A percentile compares a stretch with the other conserved stretches of the same genome.
Evolutionary conservation across 2,113 vertebrate species (phyloP).

Genomic region (Capricornis sumatraensis): DNA sequence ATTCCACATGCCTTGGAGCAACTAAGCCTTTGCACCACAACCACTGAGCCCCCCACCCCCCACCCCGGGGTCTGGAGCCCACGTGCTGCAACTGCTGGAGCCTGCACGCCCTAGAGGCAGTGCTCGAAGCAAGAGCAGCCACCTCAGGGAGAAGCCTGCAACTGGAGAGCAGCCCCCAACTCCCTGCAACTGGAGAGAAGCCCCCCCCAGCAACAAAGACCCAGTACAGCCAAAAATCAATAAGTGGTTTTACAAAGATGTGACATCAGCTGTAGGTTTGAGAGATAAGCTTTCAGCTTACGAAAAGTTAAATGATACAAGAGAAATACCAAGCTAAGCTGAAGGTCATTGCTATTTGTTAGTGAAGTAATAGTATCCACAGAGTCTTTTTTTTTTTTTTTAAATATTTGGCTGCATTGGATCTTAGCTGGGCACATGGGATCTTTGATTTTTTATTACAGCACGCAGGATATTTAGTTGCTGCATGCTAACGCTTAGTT

Average conservation of each 20-base stretch:
- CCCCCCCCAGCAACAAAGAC: neutral
- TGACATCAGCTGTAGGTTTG: neutral
- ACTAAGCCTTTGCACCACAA: neutral
- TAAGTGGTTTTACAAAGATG: neutral
- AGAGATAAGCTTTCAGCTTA: neutral
- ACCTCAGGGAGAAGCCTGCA: neutral
- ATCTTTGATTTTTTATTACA: neutral
- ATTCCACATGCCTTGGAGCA: neutral
- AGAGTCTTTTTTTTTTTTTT: neutral
- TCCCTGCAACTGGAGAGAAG: neutral
- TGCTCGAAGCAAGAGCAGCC: neutral
- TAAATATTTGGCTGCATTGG: neutral
- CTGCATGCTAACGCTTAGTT: neutral
- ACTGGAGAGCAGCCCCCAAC: neutral
- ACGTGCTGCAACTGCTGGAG: rapidly evolving
- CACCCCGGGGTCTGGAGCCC: neutral
- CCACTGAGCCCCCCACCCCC: neutral
- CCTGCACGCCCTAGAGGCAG: neutral
- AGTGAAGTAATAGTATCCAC: neutral
- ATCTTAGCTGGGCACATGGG: neutral
- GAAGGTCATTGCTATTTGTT: neutral
- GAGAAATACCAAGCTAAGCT: neutral
- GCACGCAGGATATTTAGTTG: neutral
- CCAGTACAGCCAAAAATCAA: neutral
- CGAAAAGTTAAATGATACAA: neutral